Base-by-base conservation (phyloP, 2,888 invertebrate genomes). In the Pasiphila rectangulata region DNA sequence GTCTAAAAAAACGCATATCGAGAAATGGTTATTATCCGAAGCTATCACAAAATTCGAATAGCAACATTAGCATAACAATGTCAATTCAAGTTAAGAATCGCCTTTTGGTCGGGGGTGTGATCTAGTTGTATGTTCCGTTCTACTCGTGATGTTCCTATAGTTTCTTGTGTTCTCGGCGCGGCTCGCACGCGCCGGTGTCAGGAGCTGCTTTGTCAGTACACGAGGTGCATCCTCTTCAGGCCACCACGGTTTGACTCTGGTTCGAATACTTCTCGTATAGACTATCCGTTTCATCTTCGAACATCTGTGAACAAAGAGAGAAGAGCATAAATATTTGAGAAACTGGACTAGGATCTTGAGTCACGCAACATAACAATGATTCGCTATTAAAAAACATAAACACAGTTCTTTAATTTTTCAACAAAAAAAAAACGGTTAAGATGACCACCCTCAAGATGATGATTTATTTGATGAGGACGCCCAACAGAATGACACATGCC, bases 211-310 rank as follows among this genome's bases (percentile, higher is more conserved):
- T 4, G 32, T 17, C 9, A 9, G 6, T 17, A 10, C 13, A 12
- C 6, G 7, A 13, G 27, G 13, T 13, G 7, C 13, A 3, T 13
- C 7, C 13, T 0, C 10, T 19, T 32, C 70, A 80, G 46, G 77
- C 77, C 47, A 79, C 78, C 64, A 79, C 72, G 58, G 76, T 72
- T 19, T 72, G 59, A 59, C 60, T 48, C 32, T 42, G 17, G 13
- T 29, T 73, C 41, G 63, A 69, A 9, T 75, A 56, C 51, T 64
- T 69, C 50, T 79, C 79, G 66, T 76, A 83, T 12, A 82, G 49
- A 19, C 63, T 69, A 49, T 81, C 81, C 32, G 51, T 61, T 38
- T 83, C 83, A 46, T 72, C 77, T 52, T 83, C 82, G 42, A 67
- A 74, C 53, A 55, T 63, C 68, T 64, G 55, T 13, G n/a, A n/a